Percentiles rank a stretch among this genome's conserved stretches.
Evolutionary conservation across 2,113 vertebrate genomes (phyloP).

Genomic region (Cynoglossus semilaevis): DNA sequence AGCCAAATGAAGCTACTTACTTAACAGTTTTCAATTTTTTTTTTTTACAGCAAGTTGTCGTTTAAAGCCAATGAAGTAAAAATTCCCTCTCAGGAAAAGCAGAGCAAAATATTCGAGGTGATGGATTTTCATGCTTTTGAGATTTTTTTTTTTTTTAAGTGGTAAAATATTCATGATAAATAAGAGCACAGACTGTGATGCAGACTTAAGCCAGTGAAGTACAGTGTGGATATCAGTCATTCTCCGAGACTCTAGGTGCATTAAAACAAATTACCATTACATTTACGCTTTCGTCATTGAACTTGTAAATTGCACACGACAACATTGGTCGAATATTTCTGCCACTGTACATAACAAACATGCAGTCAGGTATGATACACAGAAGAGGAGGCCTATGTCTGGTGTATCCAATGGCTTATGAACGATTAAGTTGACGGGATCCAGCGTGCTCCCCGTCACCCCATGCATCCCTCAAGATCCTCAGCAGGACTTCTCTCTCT

Average conservation of each 20-base stretch:
- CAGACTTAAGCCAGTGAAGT: conserved; percentile 45
- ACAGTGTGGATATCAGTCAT: conserved; percentile 44
- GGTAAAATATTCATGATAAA: conserved; percentile 69
- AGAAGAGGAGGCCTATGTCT: conserved; percentile 64
- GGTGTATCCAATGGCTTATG: conserved; percentile 71
- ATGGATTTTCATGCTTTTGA: conserved; percentile 65
- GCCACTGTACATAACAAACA: conserved; percentile 69
- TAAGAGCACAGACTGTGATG: conserved; percentile 56
- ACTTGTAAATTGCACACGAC: conserved; percentile 47
- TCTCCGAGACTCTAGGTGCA: conserved; percentile 32
- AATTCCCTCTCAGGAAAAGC: conserved; percentile 42
- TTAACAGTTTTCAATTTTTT: conserved; percentile 18
- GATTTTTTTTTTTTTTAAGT: conserved; percentile 57
- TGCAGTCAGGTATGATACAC: conserved; percentile 68
- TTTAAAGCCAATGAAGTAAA: conserved; percentile 17
- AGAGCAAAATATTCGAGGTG: conserved; percentile 48
- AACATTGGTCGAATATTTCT: conserved; percentile 60
- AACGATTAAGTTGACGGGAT: conserved; percentile 70
- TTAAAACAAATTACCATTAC: conserved; percentile 30
- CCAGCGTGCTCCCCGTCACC: conserved; percentile 76
- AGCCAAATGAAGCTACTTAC: conserved; percentile 41
- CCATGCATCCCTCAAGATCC: conserved; percentile 76
- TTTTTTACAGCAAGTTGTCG: conserved; percentile 35
- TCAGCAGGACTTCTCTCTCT: conserved; percentile 70
- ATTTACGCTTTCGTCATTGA: conserved; percentile 17